Base-by-base conservation (phyloP, 2,888 invertebrate genomes). In the Sinohyriopsis cumingii region DNA sequence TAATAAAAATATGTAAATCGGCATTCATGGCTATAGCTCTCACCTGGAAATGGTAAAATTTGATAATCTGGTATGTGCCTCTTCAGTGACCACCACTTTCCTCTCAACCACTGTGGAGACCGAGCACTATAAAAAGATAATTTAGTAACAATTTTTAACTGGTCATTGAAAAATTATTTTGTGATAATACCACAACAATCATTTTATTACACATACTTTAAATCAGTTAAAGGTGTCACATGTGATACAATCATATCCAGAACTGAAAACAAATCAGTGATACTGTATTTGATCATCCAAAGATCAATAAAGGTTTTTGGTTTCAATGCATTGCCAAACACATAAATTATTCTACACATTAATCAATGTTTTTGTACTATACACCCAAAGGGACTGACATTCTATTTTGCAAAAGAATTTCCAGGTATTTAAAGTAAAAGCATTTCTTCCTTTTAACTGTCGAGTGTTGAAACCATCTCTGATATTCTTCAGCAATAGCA, bases 21-120 rank as follows among this genome's bases (percentile, higher is more conserved):
- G 45, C 45, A 45, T 45, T 15, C 45, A 15, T 12, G 9, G 15
- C 45, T 45, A 45, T 45, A 45, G 45, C 15, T 45, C 72, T 70
- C 71, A 89, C 89, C 88, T 83, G 77, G 73, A 75, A 90, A 90
- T 28, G 87, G 77, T 60, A 90, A 77, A 19, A 80, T 73, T 64
- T 89, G 87, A 75, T 89, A 87, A 72, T 89, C 86, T 33, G 87
- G 86, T 15, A 90, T 86, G 74, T 90, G 89, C 55, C 90, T 80
- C 79, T 91, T 91, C 62, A 91, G 75, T 22, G 88, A 89, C 91
- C 91, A 91, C 91, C 91, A 91, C 77, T 91, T 91, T 5, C 91
- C 90, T 73, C 91, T 72, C 45, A 91, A 79, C 91, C 91, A 91
- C 79, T 91, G 91, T 4, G 91, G 91, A 5, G 91, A 91, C 24